These are phyloP conservation scores for Mycteria americana DNA, from an alignment of 2,797 vertebrate species.

Conservation along the genomic window DNA sequence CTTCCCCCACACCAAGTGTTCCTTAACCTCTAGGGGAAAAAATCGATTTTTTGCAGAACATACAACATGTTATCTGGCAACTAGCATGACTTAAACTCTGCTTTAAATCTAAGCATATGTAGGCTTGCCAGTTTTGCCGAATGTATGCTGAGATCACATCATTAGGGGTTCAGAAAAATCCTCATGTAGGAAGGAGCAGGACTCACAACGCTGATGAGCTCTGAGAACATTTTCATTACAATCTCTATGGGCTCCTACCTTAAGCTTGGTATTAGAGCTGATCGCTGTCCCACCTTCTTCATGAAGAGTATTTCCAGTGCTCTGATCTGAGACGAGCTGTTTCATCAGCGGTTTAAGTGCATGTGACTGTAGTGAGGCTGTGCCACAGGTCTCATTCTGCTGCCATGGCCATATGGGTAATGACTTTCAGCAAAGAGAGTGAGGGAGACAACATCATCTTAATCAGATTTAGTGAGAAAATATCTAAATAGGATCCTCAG, in stretches of 20 bases:
- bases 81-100: not conserved
- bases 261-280: not conserved
- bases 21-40: not conserved
- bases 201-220: accelerated
- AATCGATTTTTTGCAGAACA: not conserved
- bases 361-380: accelerated
- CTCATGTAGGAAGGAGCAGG: accelerated
- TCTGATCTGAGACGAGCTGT: not conserved
- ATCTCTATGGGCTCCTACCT: not conserved
- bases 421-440: not conserved
- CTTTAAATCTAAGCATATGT: not conserved
- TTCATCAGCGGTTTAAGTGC: accelerated
- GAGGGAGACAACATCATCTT: not conserved
- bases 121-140: not conserved
- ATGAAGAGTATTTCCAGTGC: not conserved
- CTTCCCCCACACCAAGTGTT: not conserved
- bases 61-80: not conserved
- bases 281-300: not conserved
- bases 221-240: not conserved
- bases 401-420: accelerated
- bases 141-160: not conserved
- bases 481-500: not conserved
- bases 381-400: not conserved
- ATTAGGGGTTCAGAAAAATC: not conserved
- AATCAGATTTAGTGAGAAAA: not conserved